Evolutionary conservation across 2,113 vertebrate genomes (phyloP), one percentile per base, ranked within the genome.

Genomic region (Xiphophorus hellerii): DNA sequence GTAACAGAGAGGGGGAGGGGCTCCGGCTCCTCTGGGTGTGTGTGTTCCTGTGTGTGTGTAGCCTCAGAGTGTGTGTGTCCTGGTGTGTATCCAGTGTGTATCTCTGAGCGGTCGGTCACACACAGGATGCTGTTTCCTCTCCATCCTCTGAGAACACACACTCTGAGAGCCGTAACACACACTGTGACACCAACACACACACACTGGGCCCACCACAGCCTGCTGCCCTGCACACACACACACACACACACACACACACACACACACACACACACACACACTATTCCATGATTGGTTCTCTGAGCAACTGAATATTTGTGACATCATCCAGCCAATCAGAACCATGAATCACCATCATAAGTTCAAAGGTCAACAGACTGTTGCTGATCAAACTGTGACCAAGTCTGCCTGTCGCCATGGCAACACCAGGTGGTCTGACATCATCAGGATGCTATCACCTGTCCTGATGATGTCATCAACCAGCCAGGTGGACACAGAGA

Each of bases 141-240:
- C 94, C 92, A 92, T 65, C 92, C 91, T 71, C 91, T 93, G 8
- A 96, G 74, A 44, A 80, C 86, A 74, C 94, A 95, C 76, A 93
- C 76, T 14, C 89, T 92, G 77, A 97, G 85, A 25, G 44, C 44
- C 17, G 44, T 48, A 48, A 48, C 44, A 48, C 44, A 95, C 76
- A 93, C 76, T 14, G 88, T 91, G 77, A 97, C 84, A 22, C 94
- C 95, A 5, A 96, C 72, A 73, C 74, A 78, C 74, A 96, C 67
- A 77, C 86, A 84, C 74, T 63, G 90, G 62, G 77, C 83, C 96
- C 96, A 97, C 73, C 81, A 90, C 83, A 96, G 69, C 73, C 81
- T 85, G 30, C 79, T 62, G 29, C 94, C 93, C 96, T 97, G 73
- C 44, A 71, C 0, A 66, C 28, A 74, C 30, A 71, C 35, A 61